Base-by-base conservation (phyloP, 1,140 invertebrate species). In the Anoplophora glabripennis region DNA sequence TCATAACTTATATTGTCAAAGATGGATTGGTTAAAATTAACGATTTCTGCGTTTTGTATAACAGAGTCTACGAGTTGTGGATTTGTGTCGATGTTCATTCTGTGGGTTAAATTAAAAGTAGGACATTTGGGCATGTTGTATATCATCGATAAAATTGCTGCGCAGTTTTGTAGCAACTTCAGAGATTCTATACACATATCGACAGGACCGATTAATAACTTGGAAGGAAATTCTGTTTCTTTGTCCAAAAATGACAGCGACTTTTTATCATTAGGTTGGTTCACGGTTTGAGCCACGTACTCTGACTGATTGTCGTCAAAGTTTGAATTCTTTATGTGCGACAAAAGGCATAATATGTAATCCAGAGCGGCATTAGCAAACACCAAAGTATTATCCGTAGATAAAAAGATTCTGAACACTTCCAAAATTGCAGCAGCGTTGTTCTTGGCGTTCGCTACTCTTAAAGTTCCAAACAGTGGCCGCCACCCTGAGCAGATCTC, bases 401-500 rank as follows among this genome's bases (percentile, higher is more conserved):
- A 88, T 0, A 96, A 81, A 72, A 96, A 97, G 3, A 95, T 92
- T 73, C 90, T 86, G 71, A 97, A 96, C 35, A 96, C 93, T 73
- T 97, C 94, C 15, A 95, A 78, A 36, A 96, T 86, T 3, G 90
- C 89, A 3, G 87, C 84, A 9, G 84, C 83, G 55, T 86, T 84
- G 67, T 79, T 77, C n/a, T 76, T 76, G 1, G 81, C 78, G 61
- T 86, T 80, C 0, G 94, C 92, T 21, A 92, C 92, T 21, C 92
- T 82, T 4, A 97, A 73, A 3, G 93, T 93, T 5, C 92, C 92
- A 72, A 97, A 97, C 2, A 96, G 76, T 1, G 94, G 92, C 44
- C 93, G 78, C 94, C 94, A 97, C 0, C 93, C 94, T 0, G 93
- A 96, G 66, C 89, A 83, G 12, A 96, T 95, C 78, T 97, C 93